A percentile compares a stretch with the other conserved stretches of the same genome.
These are phyloP conservation scores for Plectrocnemia conspersa DNA, from an alignment of 1,140 invertebrate genomes.

Conservation along the genomic window DNA sequence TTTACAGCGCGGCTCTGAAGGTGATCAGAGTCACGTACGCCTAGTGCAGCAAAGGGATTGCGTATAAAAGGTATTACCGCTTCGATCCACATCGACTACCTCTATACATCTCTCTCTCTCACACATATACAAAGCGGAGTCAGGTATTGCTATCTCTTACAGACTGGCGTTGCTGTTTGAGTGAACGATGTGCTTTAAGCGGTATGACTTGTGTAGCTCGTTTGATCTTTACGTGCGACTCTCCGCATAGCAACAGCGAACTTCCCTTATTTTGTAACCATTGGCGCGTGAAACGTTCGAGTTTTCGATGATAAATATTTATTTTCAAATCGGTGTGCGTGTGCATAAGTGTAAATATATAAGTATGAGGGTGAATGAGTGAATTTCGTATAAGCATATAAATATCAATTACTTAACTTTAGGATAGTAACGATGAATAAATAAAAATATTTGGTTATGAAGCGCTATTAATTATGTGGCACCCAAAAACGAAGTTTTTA, in stretches of 20 bases:
- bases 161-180: background rate
- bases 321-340: too few species aligned
- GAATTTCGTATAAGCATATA: too few species aligned
- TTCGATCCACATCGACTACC: too few species aligned
- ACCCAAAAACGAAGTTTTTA: too few species aligned
- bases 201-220: constrained; percentile 2
- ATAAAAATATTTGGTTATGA: too few species aligned
- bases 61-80: background rate
- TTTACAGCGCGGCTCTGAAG: constrained; percentile 7
- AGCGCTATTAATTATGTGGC: too few species aligned
- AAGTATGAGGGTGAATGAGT: too few species aligned
- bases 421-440: too few species aligned
- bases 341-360: too few species aligned
- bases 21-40: constrained; percentile 20
- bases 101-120: constrained; percentile 4
- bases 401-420: too few species aligned
- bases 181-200: background rate
- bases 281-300: too few species aligned
- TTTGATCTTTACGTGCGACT: background rate
- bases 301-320: too few species aligned
- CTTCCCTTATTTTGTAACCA: background rate
- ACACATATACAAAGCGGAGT: background rate
- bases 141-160: background rate
- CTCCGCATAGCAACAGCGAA: constrained; percentile 14
- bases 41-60: background rate